Conservation (phyloP, 2,797 vertebrate species). For the Chrosomus eos region DNA sequence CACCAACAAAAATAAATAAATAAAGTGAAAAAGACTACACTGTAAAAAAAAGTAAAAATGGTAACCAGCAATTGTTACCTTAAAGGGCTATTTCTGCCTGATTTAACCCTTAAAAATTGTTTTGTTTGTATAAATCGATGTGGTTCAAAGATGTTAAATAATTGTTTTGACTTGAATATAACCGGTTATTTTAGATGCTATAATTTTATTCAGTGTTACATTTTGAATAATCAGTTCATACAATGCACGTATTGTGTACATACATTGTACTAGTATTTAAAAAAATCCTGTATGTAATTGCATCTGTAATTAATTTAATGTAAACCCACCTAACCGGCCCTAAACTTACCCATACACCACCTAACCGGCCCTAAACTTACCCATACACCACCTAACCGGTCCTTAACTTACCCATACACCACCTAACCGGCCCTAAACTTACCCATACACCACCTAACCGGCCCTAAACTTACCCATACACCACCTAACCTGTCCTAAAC, state of each 20-base stretch:
- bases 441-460: not conserved
- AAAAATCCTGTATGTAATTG: not conserved
- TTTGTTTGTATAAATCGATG: not conserved
- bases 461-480: too few relatives aligned
- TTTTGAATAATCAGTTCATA: not conserved
- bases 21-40: not conserved
- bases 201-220: not conserved
- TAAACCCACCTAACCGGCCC: not conserved
- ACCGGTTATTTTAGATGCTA: not conserved
- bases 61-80: not conserved
- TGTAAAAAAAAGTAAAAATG: not conserved
- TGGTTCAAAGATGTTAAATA: not conserved
- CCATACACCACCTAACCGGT: too few relatives aligned
- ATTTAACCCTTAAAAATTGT: not conserved
- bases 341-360: too few relatives aligned
- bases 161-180: not conserved
- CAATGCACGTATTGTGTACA: not conserved
- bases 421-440: too few relatives aligned
- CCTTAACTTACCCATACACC: too few relatives aligned
- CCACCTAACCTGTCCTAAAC: too few relatives aligned
- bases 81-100: not conserved
- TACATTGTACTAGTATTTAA: too few relatives aligned
- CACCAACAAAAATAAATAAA: not conserved
- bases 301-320: not conserved
- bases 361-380: not conserved